A percentile compares a stretch with the other conserved stretches of the same genome.
These are phyloP conservation scores for Conus ventricosus DNA, from an alignment of 1,140 invertebrate species.

Conservation along the genomic window DNA sequence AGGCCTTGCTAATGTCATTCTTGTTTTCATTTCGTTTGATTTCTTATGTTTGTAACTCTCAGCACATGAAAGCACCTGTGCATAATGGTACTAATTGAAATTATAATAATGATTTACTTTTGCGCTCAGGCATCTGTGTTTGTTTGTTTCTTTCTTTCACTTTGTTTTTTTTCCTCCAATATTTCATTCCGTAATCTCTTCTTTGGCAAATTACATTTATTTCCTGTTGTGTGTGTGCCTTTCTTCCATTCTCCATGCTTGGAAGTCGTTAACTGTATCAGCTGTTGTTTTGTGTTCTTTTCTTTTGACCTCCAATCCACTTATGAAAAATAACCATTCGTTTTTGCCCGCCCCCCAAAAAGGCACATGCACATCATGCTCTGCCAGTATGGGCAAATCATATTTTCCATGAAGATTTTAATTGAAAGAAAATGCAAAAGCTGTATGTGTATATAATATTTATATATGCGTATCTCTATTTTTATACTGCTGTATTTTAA, in stretches of 20 bases:
- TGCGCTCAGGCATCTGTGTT: too few relatives aligned
- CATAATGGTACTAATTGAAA: too few relatives aligned
- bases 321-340: too few relatives aligned
- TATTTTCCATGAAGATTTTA: not conserved
- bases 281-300: not conserved
- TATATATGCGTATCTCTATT: not conserved
- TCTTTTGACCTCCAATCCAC: not conserved
- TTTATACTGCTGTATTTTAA: slow-evolving; percentile 11
- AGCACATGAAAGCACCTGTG: too few relatives aligned
- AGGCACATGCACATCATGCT: not conserved
- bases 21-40: too few relatives aligned
- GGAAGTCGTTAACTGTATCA: not conserved
- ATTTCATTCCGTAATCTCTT: not conserved
- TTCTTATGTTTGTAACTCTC: too few relatives aligned
- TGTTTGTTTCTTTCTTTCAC: too few relatives aligned
- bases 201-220: not conserved
- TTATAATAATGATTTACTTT: too few relatives aligned
- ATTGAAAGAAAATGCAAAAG: not conserved
- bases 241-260: not conserved
- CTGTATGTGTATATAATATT: not conserved
- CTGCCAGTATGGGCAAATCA: not conserved
- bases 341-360: too few relatives aligned
- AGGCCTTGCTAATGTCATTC: too few relatives aligned
- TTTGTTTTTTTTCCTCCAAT: not conserved
- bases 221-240: not conserved